Percentiles rank a stretch among this genome's conserved stretches.
phyloP scores from a whole-genome alignment of 2,888 invertebrate genomes.

The Diplazon laetatorius region DNA sequence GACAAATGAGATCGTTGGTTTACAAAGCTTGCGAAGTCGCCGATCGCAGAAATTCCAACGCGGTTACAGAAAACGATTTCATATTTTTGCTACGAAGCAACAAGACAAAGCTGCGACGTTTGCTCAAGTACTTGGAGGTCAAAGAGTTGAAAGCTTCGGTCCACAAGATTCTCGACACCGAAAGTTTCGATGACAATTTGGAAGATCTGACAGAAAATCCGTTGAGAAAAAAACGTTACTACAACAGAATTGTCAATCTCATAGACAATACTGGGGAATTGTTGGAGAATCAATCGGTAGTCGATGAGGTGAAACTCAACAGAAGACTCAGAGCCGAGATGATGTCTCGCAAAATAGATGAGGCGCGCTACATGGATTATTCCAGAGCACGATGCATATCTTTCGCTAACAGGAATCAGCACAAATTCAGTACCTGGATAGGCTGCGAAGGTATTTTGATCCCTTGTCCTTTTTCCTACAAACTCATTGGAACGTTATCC shows the following conservation, averaged over 20 bases:
- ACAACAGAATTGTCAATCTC: conserved; percentile 73
- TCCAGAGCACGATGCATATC: conserved; percentile 91
- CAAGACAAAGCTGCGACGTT: conserved; percentile 89
- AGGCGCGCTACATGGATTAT: conserved; percentile 87
- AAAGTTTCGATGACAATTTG: conserved; percentile 83
- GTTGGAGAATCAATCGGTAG: conserved; percentile 82
- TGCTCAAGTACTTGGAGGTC: conserved; percentile 88
- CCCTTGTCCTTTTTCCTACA: conserved; percentile 58
- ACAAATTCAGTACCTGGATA: conserved; percentile 80
- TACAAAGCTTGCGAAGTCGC: conserved; percentile 89
- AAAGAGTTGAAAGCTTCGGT: conserved; percentile 83
- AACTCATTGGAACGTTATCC: too few species aligned
- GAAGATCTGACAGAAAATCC: conserved; percentile 56
- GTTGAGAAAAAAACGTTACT: conserved; percentile 64
- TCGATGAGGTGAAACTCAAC: conserved; percentile 86
- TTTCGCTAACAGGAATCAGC: conserved; percentile 85
- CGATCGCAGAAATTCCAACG: conserved; percentile 83
- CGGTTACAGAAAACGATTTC: conserved; percentile 87
- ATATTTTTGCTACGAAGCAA: conserved; percentile 93
- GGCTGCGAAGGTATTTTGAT: conserved; percentile 72
- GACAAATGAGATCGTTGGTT: conserved; percentile 91
- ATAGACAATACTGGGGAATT: conserved; percentile 81
- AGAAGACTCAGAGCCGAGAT: conserved; percentile 84
- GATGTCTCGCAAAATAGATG: conserved; percentile 83
- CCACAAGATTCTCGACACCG: conserved; percentile 79